Conservation (phyloP, 2,797 vertebrate genomes). For the Remorina albescens region DNA sequence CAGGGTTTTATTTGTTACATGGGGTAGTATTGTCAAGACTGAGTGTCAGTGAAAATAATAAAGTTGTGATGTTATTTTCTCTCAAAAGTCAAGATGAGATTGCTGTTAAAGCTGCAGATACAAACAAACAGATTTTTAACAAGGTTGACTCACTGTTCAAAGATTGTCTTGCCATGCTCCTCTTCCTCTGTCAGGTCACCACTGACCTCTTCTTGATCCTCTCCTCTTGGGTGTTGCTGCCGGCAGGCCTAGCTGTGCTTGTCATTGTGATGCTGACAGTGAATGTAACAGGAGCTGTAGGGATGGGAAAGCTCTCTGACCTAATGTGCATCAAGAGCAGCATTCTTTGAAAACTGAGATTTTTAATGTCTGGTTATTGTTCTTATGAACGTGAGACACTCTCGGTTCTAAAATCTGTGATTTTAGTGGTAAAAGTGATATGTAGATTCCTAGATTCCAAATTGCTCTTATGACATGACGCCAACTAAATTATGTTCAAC, state of each 20-base stretch:
- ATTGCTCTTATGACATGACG: not conserved
- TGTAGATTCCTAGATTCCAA: not conserved
- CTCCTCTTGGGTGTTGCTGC: conserved; percentile 57
- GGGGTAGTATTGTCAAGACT: not conserved
- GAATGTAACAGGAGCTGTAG: conserved; percentile 62
- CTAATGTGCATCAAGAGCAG: conserved; percentile 54
- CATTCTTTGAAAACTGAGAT: conserved; percentile 52
- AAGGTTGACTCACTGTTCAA: conserved; percentile 22
- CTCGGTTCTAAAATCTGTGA: not conserved
- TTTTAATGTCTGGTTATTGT: conserved; percentile 32
- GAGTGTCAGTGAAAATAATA: conserved; percentile 5
- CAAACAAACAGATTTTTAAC: conserved; percentile 9
- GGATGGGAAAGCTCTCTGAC: conserved; percentile 47
- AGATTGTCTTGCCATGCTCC: conserved; percentile 19
- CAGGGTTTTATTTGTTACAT: conserved; percentile 20
- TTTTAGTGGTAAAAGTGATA: not conserved
- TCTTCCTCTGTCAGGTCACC: conserved; percentile 41
- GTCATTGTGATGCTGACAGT: conserved; percentile 71
- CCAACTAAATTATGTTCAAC: not conserved
- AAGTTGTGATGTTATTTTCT: not conserved
- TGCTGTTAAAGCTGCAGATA: not conserved
- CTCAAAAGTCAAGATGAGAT: not conserved
- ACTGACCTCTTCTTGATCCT: conserved; percentile 62
- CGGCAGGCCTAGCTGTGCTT: conserved; percentile 60
- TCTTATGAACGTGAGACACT: conserved; percentile 25